phyloP scores from a whole-genome alignment of 1,140 invertebrate species.

The Euwallacea similis region DNA sequence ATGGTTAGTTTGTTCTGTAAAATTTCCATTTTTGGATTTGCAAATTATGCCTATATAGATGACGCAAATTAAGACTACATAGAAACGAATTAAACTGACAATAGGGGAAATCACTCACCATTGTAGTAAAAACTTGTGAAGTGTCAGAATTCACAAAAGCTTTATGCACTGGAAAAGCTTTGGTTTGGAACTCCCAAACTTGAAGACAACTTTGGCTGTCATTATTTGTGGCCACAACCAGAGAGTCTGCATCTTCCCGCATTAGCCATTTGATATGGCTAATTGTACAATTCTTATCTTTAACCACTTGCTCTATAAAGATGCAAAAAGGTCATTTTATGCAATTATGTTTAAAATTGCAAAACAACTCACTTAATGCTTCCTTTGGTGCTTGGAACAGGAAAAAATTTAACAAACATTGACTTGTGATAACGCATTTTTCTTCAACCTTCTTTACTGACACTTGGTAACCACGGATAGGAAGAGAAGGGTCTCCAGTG shows the following conservation, averaged over 20 bases:
- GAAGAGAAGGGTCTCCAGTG: conserved; percentile 67
- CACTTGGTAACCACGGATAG: conserved; percentile 76
- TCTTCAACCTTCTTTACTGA: conserved; percentile 59
- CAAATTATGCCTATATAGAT: too few relatives aligned
- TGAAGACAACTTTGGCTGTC: conserved; percentile 70
- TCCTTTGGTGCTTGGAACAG: conserved; percentile 64
- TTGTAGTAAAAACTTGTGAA: conserved; percentile 67
- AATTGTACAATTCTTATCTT: conserved; percentile 54
- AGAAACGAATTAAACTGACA: background rate
- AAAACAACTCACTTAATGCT: conserved; percentile 49
- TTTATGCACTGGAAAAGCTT: conserved; percentile 76
- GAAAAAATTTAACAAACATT: conserved; percentile 81
- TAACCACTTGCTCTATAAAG: conserved; percentile 47
- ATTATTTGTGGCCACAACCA: conserved; percentile 71
- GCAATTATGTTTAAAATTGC: background rate
- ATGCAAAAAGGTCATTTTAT: conserved; percentile 9
- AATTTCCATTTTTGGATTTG: too few relatives aligned
- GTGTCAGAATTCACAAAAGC: conserved; percentile 60
- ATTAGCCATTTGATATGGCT: conserved; percentile 80
- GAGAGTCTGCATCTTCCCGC: conserved; percentile 78
- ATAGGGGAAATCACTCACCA: conserved; percentile 59
- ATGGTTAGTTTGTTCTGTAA: too few relatives aligned
- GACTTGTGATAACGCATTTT: conserved; percentile 64
- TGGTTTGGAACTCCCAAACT: conserved; percentile 84
- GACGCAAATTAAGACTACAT: too few relatives aligned